Base-by-base conservation (phyloP, 2,888 invertebrate species). In the Girardia tigrina region DNA sequence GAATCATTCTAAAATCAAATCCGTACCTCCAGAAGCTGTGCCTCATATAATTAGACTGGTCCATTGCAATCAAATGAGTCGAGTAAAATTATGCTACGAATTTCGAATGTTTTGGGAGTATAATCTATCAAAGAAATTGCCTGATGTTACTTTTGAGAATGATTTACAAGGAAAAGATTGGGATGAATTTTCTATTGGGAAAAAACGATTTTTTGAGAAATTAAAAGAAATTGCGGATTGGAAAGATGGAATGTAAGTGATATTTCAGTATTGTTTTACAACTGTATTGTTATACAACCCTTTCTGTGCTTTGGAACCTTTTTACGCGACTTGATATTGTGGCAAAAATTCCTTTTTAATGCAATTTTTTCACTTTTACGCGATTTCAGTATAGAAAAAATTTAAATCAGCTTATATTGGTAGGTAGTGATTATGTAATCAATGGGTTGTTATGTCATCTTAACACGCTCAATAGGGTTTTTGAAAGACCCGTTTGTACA, bases 21-120 rank as follows among this genome's bases (percentile, higher is more conserved):
- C 6, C 2, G 71, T 71, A 2, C 71, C 71, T 4, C 28, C 29
- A 6, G 29, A 27, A 70, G 73, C 73, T 4, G 29, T 73, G 72
- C 42, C 73, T 23, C 26, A 73, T 8, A 29, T 73, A 4, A 36
- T 73, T 14, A 29, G 73, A 26, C 26, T 73, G 27, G 36, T 73
- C 20, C 73, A 73, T 23, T 26, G 42, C 70, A 73, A 73, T 23
- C 27, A 29, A 16, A 8, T 73, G 73, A 28, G 73, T 29, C 27
- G 26, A 4, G 26, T 14, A 6, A 73, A 73, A 20, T 20, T 73
- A 2, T 8, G 27, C 28, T 73, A 29, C 23, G 73, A 73, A 36
- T 73, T 73, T 23, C 73, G 73, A 4, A 73, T 73, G 73, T 73
- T 73, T 70, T 73, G 73, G 73, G 73, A 73, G 20, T 36, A 36